Base-by-base conservation (phyloP, 2,888 invertebrate genomes). In the Eremobia ochroleuca region DNA sequence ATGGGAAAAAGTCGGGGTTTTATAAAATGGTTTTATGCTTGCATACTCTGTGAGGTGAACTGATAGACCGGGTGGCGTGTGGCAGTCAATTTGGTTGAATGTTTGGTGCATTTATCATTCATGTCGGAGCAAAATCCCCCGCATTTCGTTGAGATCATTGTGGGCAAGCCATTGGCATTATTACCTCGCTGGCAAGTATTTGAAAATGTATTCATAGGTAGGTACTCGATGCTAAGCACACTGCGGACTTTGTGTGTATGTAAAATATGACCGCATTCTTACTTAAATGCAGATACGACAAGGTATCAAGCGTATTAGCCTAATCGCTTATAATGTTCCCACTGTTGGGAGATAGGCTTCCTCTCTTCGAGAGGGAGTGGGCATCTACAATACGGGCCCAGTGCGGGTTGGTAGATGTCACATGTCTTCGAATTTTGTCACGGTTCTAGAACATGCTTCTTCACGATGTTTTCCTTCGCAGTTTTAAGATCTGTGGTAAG, bases 1-100 rank as follows among this genome's bases (percentile, higher is more conserved):
- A 87, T 87, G 88, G 88, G 77, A 82, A 88, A 86, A 81, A 81
- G 65, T 83, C 75, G 72, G 65, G 65, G 73, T 77, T 88, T 80
- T 84, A 75, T 74, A 78, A 84, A 86, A 81, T 80, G 77, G 72
- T 66, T 78, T 81, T 76, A 72, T 77, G 85, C 76, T 84, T 82
- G 82, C 78, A 73, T 85, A 78, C 74, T 84, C 81, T 81, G 84
- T 76, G 75, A 83, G 77, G 80, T 77, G 77, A 71, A 86, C 77
- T 67, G 80, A 86, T 83, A 86, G 70, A 85, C 73, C 65, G 78
- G 37, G 43, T 69, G 34, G 83, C 69, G 83, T 67, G 75, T 69
- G 82, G 72, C 77, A 83, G 78, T 84, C 83, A 82, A 86, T 85
- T 86, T 62, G 70, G 79, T 68, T 67, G 73, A 79, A 79, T 85